Conservation (phyloP, 1,140 invertebrate genomes). For the Cydia splendana region DNA sequence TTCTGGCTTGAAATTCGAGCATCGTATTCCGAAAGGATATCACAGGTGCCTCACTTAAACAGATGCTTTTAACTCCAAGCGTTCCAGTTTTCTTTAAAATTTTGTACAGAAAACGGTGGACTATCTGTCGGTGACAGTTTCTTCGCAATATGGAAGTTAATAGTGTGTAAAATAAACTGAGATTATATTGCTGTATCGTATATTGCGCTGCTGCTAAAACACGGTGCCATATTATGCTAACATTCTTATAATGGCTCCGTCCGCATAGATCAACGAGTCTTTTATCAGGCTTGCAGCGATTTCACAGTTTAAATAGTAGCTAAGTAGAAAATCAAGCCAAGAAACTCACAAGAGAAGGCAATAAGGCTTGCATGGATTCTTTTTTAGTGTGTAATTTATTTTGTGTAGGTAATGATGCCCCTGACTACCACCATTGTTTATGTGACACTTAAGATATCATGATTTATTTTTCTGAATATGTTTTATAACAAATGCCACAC, state of each 20-base stretch:
- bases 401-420: too few relatives aligned
- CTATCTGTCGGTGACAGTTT: slow-evolving; percentile 17
- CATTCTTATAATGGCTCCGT: background rate
- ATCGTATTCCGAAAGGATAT: slow-evolving; percentile 23
- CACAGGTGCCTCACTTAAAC: slow-evolving; percentile 12
- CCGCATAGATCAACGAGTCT: too few relatives aligned
- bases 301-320: too few relatives aligned
- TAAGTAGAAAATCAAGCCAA: too few relatives aligned
- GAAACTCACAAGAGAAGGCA: too few relatives aligned
- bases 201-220: background rate
- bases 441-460: too few relatives aligned
- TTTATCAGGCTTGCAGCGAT: too few relatives aligned
- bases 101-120: background rate
- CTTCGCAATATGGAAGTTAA: slow-evolving; percentile 15
- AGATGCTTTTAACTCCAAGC: slow-evolving; percentile 14
- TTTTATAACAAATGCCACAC: too few relatives aligned
- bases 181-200: background rate
- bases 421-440: too few relatives aligned
- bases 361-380: too few relatives aligned
- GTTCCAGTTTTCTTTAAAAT: background rate
- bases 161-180: slow-evolving; percentile 10
- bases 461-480: too few relatives aligned
- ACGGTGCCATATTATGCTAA: background rate
- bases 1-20: background rate
- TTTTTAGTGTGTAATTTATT: too few relatives aligned